Evolutionary conservation across 2,797 vertebrate genomes (phyloP).

Genomic region (Champsocephalus esox): DNA sequence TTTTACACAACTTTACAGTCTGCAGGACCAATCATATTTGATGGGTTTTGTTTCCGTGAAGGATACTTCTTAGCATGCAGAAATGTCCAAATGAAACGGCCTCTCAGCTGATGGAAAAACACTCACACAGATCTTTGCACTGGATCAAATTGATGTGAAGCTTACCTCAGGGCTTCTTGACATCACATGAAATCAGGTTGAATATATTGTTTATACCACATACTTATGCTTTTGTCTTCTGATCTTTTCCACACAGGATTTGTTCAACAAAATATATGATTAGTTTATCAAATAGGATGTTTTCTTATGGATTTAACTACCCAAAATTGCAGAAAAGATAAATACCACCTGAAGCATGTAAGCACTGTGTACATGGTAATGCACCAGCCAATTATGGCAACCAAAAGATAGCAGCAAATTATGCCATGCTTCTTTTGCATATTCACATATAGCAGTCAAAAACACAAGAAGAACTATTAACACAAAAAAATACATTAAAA

Average conservation of each 20-base stretch:
- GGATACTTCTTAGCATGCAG: neutral
- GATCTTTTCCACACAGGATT: neutral
- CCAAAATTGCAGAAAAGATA: neutral
- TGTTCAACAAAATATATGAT: neutral
- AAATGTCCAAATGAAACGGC: neutral
- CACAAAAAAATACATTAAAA: neutral
- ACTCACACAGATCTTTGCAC: neutral
- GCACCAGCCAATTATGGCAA: too few species aligned
- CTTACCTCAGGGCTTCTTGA: neutral
- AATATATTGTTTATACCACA: neutral
- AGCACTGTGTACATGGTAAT: too few species aligned
- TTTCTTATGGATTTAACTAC: neutral
- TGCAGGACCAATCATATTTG: neutral
- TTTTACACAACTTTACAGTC: neutral
- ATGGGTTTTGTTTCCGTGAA: neutral
- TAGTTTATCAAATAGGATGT: neutral
- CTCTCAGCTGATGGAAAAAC: conserved; percentile 35
- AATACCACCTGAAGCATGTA: neutral
- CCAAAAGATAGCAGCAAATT: too few species aligned
- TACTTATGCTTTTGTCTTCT: neutral
- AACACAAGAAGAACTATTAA: neutral
- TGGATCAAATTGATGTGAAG: neutral
- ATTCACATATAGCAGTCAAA: neutral
- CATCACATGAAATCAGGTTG: neutral
- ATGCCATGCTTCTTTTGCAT: neutral